Conservation (phyloP, 1,140 invertebrate species). For the Macrosteles quadrilineatus region DNA sequence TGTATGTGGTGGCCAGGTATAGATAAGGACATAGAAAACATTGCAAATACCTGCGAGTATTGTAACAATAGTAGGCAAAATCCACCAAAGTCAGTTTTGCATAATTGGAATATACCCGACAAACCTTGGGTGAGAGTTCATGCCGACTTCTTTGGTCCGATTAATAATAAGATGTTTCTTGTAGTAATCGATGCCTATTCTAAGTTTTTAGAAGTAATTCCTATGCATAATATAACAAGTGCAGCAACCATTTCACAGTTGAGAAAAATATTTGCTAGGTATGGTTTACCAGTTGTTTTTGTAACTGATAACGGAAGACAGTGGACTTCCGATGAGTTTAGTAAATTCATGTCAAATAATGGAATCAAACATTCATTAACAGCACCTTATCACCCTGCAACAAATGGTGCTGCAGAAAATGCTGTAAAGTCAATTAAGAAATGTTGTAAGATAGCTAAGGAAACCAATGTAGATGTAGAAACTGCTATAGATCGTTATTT, state of each 20-base stretch:
- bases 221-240: neutral
- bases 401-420: neutral
- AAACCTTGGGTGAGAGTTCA: too few relatives aligned
- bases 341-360: neutral
- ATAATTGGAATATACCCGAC: neutral
- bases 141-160: too few relatives aligned
- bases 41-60: neutral
- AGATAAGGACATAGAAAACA: neutral
- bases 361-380: neutral
- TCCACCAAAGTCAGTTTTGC: neutral
- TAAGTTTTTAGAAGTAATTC: neutral
- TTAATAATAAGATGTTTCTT: neutral
- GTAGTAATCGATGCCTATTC: neutral
- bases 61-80: neutral
- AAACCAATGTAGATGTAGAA: neutral
- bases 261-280: too few relatives aligned
- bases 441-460: neutral
- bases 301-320: neutral
- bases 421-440: neutral
- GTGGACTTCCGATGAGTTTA: neutral
- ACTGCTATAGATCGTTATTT: neutral
- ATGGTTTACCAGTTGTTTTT: neutral
- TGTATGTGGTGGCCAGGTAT: too few relatives aligned
- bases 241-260: neutral
- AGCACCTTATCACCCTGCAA: neutral